phyloP scores from a whole-genome alignment of 2,113 vertebrate species.

The Daboia siamensis region DNA sequence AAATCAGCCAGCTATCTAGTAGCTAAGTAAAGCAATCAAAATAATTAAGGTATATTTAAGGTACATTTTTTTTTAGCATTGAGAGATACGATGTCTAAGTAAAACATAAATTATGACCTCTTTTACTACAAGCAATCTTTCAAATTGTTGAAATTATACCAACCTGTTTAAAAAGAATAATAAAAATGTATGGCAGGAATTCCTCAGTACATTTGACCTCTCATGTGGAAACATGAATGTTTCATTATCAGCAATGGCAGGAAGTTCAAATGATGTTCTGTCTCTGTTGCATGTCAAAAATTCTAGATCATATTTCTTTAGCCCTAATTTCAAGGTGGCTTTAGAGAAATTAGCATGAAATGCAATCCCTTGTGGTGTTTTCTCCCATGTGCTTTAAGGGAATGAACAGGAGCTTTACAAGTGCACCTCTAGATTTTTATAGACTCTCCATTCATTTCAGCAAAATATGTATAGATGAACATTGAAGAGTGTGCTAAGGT shows the following conservation, averaged over 20 bases:
- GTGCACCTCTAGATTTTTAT: not conserved
- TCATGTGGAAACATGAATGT: not conserved
- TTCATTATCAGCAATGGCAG: not conserved
- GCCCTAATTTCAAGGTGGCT: not conserved
- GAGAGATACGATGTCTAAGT: not conserved
- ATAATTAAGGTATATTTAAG: not conserved
- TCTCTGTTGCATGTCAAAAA: not conserved
- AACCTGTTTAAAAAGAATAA: not conserved
- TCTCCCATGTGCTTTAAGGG: not conserved
- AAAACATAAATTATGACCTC: not conserved
- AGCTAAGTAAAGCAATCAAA: not conserved
- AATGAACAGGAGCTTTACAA: not conserved
- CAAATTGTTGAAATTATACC: not conserved
- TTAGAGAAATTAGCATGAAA: not conserved
- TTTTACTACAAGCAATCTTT: not conserved
- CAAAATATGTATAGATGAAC: not conserved
- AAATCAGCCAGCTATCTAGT: not conserved
- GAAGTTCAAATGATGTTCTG: not conserved
- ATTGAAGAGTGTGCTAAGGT: not conserved
- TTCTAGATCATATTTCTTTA: not conserved
- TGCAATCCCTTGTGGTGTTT: not conserved
- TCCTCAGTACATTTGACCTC: not conserved
- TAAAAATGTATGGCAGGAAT: not conserved
- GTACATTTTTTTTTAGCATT: not conserved
- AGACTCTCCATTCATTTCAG: not conserved